phyloP scores from a whole-genome alignment of 64 coral and sea anemone genomes.

The Montipora cactus region DNA sequence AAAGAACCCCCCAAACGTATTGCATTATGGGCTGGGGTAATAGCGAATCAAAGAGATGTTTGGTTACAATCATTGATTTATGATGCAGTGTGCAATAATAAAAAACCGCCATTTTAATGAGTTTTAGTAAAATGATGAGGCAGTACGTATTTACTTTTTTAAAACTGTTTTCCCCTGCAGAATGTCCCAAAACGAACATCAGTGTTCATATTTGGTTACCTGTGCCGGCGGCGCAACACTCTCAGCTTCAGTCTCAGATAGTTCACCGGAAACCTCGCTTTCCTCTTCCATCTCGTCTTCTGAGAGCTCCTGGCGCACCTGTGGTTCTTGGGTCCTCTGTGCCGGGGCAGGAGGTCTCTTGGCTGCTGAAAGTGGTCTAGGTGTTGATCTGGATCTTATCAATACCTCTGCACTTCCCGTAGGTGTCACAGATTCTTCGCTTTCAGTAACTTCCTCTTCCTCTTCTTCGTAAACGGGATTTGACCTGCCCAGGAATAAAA shows the following conservation, averaged over 20 bases:
- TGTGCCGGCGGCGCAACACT: constrained; percentile 33
- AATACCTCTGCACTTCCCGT: constrained; percentile 13
- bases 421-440: constrained; percentile 18
- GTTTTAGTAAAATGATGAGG: too few species aligned
- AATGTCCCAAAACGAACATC: too few species aligned
- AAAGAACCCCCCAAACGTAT: too few species aligned
- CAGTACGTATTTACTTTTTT: too few species aligned
- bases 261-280: constrained; percentile 5
- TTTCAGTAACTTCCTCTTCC: constrained; percentile 40
- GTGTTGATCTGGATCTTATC: not conserved
- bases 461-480: constrained; percentile 58
- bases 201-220: not conserved
- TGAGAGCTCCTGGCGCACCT: not conserved
- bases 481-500: not conserved
- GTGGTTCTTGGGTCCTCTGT: not conserved
- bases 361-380: not conserved
- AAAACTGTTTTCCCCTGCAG: too few species aligned
- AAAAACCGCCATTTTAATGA: too few species aligned
- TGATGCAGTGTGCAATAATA: too few species aligned
- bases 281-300: constrained; percentile 48
- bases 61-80: too few species aligned
- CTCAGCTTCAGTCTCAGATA: constrained; percentile 45
- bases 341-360: not conserved
- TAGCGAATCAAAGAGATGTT: too few species aligned
- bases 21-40: too few species aligned